Base-by-base conservation (phyloP, 35 echinoderm and acorn worm genomes). In the Eucidaris tribuloides region DNA sequence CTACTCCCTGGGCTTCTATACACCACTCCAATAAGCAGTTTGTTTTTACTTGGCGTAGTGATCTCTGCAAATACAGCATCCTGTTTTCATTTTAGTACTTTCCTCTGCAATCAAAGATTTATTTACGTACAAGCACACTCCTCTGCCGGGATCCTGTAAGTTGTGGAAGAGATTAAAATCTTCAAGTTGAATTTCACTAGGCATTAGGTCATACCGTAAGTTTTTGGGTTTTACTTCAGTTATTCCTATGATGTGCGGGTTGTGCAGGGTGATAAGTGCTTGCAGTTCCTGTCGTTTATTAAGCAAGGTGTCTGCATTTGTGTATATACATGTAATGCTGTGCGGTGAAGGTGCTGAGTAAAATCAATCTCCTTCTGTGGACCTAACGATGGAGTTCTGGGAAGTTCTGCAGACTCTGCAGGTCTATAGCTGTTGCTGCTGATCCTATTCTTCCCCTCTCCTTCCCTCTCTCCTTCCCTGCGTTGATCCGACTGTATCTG, bases 11-110 rank as follows among this genome's bases (percentile, higher is more conserved):
- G 32, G 48, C 64, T 70, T 5, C 1, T 19, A 35, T 70, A 70
- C 31, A 70, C 20, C 64, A 70, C 20, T 18, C 64, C 64, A 27
- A 31, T 33, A 38, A 82, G 6, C 13, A 63, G 80, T 82, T 59
- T 62, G 17, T 60, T 42, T 1, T 82, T n/a, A 7, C 7, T 35
- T 63, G 50, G 29, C 30, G 63, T 38, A 19, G 20, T 3, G 6
- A 82, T 41, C 58, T 82, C 9, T 19, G 80, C 80, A 82, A 82
- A 82, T 0, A 63, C 80, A 19, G 55, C 80, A 31, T 82, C 80
- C 37, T 11, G 31, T 31, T 48, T 46, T 20, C 20, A 78, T 45
- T 45, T 45, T 78, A n/a, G 20, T 15, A 55, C 17, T 22, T 13
- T 70, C 32, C 0, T 62, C 52, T 36, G 80, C 4, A 20, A 36